Conservation (phyloP, 2,888 invertebrate genomes). For the Conus canariensis region DNA sequence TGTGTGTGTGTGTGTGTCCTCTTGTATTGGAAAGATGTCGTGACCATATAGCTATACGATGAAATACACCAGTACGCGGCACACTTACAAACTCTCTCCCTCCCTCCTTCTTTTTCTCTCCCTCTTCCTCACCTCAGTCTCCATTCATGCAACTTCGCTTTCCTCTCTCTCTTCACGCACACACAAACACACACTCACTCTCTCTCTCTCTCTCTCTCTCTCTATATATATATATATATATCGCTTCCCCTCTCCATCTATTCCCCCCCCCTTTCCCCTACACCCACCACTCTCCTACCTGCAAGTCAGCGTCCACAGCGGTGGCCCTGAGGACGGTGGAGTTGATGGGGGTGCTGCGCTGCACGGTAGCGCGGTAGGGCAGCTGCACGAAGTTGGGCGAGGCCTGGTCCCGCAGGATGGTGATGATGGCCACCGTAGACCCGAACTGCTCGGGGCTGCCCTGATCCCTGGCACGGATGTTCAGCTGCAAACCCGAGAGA, state of each 20-base stretch:
- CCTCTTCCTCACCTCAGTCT: too few species aligned
- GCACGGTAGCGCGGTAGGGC: constrained; percentile 62
- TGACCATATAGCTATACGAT: too few species aligned
- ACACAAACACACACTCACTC: neutral
- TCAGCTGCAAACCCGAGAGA: constrained; percentile 55
- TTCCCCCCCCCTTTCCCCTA: too few species aligned
- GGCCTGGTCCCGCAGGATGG: constrained; percentile 56
- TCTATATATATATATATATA: too few species aligned
- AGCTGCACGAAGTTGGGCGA: constrained; percentile 58
- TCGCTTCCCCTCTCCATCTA: neutral
- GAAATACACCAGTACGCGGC: too few species aligned
- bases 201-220: neutral
- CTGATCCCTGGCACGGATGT: constrained; percentile 69
- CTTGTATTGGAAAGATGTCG: too few species aligned
- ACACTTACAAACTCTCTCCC: too few species aligned
- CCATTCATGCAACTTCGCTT: neutral
- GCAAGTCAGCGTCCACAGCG: constrained; percentile 65
- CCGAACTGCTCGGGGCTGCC: constrained; percentile 59
- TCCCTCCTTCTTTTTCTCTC: too few species aligned
- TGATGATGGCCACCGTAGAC: constrained; percentile 59
- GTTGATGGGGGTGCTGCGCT: constrained; percentile 63
- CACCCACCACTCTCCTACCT: constrained; percentile 45
- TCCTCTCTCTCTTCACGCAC: neutral
- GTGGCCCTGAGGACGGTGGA: constrained; percentile 57
- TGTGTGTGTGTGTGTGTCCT: too few species aligned